Evolutionary conservation across 2,888 invertebrate genomes (phyloP), one percentile per base, ranked within the genome.

Genomic region (Torymus aiolomorphi): DNA sequence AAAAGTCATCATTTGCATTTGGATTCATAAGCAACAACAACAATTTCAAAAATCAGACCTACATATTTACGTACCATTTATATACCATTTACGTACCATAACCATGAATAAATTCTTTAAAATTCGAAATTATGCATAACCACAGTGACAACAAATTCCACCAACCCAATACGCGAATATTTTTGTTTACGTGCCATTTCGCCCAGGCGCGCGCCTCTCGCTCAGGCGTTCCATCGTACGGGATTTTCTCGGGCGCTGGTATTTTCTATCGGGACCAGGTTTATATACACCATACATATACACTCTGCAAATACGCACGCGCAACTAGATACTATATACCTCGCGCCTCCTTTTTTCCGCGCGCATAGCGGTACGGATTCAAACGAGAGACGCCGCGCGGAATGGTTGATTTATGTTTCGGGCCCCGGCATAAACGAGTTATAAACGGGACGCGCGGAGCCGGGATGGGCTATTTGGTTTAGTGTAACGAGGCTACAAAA

Each of bases 361-460:
- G 18, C 10, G 18, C 54, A 14, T 80, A 80, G 76, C 80, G 80
- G 80, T 74, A 80, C 74, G 31, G 75, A 75, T 75, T 73, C 57
- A 73, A 76, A 67, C 73, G 69, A 76, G 73, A 71, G 56, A 24
- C 31, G 42, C 42, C 42, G 42, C 42, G 8, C 42, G 63, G 49
- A 66, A 70, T 63, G 73, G 56, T 73, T 80, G 73, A 73, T 80
- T 76, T 80, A 80, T 76, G 54, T 57, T 62, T 2, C 54, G 18
- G 31, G 49, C 73, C 49, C 31, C 42, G 31, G 14, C 16, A 42
- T 59, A 54, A 73, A 78, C 73, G 31, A 61, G 73, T 67, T 62
- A 49, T 67, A 62, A 67, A 73, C 56, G 67, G 42, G 73, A 62
- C 49, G 52, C 31, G 31, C 59, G 18, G 31, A 71, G 42, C 42